Evolutionary conservation across 2,113 vertebrate species (phyloP).

Genomic region (Ardeotis arabs): DNA sequence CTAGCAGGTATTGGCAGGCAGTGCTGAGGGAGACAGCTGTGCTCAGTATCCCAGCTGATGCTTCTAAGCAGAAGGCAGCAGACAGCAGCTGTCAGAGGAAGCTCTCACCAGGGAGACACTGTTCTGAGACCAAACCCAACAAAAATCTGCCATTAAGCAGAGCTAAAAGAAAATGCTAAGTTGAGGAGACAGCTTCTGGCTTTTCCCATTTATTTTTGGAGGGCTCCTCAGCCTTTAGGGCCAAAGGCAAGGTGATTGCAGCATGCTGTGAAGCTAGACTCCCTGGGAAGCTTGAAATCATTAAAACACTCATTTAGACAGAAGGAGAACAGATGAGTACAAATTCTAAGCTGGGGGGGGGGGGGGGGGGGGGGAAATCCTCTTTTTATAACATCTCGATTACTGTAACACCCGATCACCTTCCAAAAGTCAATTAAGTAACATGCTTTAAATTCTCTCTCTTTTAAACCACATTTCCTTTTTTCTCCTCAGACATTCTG

Average conservation of each 20-base stretch:
- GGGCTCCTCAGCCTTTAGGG: neutral
- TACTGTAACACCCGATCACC: neutral
- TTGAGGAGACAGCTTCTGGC: neutral
- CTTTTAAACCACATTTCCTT: neutral
- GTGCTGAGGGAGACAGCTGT: neutral
- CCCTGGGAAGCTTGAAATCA: constrained; percentile 3
- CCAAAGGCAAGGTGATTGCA: constrained; percentile 54
- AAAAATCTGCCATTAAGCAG: neutral
- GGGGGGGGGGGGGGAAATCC: too few relatives aligned
- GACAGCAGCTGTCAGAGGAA: neutral
- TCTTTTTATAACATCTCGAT: neutral
- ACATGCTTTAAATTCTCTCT: neutral
- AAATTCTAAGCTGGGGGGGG: neutral
- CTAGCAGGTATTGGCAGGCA: neutral
- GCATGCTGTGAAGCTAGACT: neutral
- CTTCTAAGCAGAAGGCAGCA: neutral
- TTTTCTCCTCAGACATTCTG: neutral
- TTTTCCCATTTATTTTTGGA: constrained; percentile 43
- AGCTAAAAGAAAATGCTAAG: neutral
- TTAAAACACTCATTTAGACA: neutral
- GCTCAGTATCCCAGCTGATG: neutral
- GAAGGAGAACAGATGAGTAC: neutral
- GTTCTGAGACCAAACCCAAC: neutral
- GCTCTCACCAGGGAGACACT: neutral
- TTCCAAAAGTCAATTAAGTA: neutral